Conservation (phyloP, 2,113 vertebrate genomes). For the Limnothrissa miodon region DNA sequence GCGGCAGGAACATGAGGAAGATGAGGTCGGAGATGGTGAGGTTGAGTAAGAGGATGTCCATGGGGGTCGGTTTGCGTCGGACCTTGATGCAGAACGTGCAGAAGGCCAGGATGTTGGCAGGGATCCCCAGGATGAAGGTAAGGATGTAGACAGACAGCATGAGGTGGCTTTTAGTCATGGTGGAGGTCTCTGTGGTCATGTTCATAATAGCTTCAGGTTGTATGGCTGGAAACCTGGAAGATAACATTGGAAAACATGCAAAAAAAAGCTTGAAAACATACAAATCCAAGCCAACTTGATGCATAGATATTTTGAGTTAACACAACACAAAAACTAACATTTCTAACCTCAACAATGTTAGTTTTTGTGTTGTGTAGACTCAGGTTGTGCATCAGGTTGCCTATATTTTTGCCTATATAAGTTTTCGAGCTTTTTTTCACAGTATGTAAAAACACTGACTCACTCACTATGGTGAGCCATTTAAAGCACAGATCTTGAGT, state of each 20-base stretch:
- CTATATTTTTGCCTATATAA: too few species aligned
- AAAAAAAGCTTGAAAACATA: too few species aligned
- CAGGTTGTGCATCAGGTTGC: too few species aligned
- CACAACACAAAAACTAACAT: too few species aligned
- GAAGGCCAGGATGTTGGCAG: constrained; percentile 78
- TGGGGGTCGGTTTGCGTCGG: constrained; percentile 60
- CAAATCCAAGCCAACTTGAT: too few species aligned
- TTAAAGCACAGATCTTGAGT: too few species aligned
- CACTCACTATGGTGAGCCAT: too few species aligned
- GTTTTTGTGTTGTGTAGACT: too few species aligned
- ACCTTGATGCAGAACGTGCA: constrained; percentile 72
- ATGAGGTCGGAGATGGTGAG: constrained; percentile 83
- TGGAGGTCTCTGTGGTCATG: constrained; percentile 25
- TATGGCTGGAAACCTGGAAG: background rate
- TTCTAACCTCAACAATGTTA: too few species aligned
- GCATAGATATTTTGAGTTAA: too few species aligned
- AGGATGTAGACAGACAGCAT: constrained; percentile 71
- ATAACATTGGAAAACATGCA: background rate
- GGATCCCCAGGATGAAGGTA: constrained; percentile 80
- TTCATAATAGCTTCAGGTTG: constrained; percentile 22
- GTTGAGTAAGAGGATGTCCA: constrained; percentile 84
- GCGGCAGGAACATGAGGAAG: constrained; percentile 79
- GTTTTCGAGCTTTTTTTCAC: too few species aligned
- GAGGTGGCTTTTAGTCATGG: constrained; percentile 47
- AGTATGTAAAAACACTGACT: too few species aligned